These are phyloP conservation scores for Augochlorella aurata DNA, from an alignment of 2,888 invertebrate genomes.

Conservation along the genomic window DNA sequence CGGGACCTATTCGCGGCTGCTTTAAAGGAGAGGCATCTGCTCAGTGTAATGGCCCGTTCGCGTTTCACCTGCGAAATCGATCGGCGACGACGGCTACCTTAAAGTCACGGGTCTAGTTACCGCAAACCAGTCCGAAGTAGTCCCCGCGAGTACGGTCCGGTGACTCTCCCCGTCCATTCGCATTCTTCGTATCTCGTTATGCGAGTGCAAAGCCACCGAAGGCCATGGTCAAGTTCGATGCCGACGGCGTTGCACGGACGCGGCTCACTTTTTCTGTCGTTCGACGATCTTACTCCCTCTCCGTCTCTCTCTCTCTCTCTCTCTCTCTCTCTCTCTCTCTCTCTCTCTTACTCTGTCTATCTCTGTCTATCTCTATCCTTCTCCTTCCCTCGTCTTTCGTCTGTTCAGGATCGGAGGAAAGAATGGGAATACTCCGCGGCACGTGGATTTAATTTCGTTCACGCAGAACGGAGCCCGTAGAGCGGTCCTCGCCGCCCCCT, in stretches of 20 bases:
- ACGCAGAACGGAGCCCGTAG: constrained; percentile 27
- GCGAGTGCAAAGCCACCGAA: constrained; percentile 64
- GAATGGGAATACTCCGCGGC: constrained; percentile 55
- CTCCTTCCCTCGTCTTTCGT: no score
- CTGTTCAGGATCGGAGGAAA: constrained; percentile 30
- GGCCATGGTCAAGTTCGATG: constrained; percentile 72
- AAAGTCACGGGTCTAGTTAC: constrained; percentile 51
- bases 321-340: not conserved
- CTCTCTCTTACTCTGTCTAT: no score
- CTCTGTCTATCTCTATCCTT: no score
- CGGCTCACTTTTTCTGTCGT: constrained; percentile 57
- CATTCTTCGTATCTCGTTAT: constrained; percentile 71
- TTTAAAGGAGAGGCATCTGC: constrained; percentile 42
- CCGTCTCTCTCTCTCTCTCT: not conserved
- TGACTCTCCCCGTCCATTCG: constrained; percentile 61
- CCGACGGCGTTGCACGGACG: constrained; percentile 60
- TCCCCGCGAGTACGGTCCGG: constrained; percentile 59
- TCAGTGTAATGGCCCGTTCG: constrained; percentile 43
- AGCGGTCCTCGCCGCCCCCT: not conserved
- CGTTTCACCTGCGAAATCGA: constrained; percentile 43
- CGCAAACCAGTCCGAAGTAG: constrained; percentile 58
- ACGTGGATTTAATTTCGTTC: constrained; percentile 66
- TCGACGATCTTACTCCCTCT: constrained; percentile 46
- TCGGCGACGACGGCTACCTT: constrained; percentile 27
- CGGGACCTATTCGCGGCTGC: constrained; percentile 17